A percentile compares a stretch with the other conserved stretches of the same genome.
phyloP scores from a whole-genome alignment of 2,113 vertebrate species.

The Oryzias javanicus region DNA sequence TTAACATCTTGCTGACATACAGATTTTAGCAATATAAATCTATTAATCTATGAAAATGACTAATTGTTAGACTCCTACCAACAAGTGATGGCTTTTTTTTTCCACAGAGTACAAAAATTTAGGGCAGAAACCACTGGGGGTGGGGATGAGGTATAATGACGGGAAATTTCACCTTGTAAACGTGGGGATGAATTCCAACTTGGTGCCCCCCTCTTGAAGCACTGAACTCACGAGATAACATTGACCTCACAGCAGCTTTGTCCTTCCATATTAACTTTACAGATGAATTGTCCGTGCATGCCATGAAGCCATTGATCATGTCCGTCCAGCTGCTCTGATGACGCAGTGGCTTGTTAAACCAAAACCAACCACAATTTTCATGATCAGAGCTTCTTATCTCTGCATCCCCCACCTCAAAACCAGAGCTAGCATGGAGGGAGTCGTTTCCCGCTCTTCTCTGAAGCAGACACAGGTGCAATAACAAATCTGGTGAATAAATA shows the following conservation, averaged over 20 bases:
- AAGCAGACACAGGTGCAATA: slow-evolving; percentile 28
- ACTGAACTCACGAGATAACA: slow-evolving; percentile 66
- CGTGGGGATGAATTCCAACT: slow-evolving; percentile 16
- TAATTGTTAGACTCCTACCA: no score
- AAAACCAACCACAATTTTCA: slow-evolving; percentile 54
- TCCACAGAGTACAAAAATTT: no score
- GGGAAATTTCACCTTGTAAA: slow-evolving; percentile 11
- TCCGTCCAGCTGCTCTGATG: slow-evolving; percentile 41
- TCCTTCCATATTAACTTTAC: slow-evolving; percentile 64
- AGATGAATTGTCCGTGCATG: slow-evolving; percentile 67
- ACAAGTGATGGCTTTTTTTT: no score
- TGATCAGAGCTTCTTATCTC: slow-evolving; percentile 48
- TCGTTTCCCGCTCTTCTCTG: slow-evolving; percentile 11
- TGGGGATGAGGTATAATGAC: slow-evolving; percentile 5
- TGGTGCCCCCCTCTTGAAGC: slow-evolving; percentile 26
- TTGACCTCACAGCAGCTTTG: slow-evolving; percentile 66
- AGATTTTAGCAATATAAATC: no score
- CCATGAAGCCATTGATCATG: slow-evolving; percentile 61
- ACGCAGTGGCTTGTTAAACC: slow-evolving; percentile 62
- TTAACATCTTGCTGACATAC: no score
- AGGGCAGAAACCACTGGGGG: background rate
- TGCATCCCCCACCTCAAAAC: slow-evolving; percentile 12
- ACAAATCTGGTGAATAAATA: slow-evolving; percentile 48
- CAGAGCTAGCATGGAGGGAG: slow-evolving; percentile 17
- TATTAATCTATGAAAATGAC: no score